These are phyloP conservation scores for Diarsia dahlii DNA, from an alignment of 2,888 invertebrate genomes.

Conservation along the genomic window DNA sequence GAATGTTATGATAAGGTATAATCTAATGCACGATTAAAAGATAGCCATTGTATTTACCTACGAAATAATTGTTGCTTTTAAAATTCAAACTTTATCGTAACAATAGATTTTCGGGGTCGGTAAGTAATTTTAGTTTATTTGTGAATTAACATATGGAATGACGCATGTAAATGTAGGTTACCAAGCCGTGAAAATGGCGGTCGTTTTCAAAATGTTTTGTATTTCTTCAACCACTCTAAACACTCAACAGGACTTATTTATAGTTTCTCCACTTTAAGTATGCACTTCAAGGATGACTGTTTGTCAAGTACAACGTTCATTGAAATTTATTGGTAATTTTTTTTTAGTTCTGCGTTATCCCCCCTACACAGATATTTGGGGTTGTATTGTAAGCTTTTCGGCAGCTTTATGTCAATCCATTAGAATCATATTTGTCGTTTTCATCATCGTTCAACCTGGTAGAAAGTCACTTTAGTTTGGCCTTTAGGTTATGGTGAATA, in stretches of 20 bases:
- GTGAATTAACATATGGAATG: conserved; percentile 6
- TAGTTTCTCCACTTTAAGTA: background rate
- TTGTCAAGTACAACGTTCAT: background rate
- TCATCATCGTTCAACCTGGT: too few species aligned
- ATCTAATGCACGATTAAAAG: conserved; percentile 16
- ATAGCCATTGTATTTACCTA: conserved; percentile 16
- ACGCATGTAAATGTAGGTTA: background rate
- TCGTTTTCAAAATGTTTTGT: background rate
- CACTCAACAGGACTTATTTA: background rate
- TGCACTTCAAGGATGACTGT: background rate
- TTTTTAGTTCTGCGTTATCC: background rate
- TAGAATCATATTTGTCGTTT: too few species aligned
- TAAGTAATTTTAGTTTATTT: background rate
- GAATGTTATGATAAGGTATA: conserved; percentile 27
- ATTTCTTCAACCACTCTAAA: background rate
- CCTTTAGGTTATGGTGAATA: background rate
- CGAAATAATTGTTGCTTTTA: conserved; percentile 5
- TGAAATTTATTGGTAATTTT: background rate
- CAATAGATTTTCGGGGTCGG: background rate
- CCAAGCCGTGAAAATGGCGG: background rate
- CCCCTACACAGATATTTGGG: too few species aligned
- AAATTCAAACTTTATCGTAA: background rate
- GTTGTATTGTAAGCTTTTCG: too few species aligned
- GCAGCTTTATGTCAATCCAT: too few species aligned
- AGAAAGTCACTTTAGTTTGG: too few species aligned